Percentiles rank a stretch among this genome's conserved stretches.
phyloP scores from a whole-genome alignment of 2,888 invertebrate species.

The Opisthograptis luteolata region DNA sequence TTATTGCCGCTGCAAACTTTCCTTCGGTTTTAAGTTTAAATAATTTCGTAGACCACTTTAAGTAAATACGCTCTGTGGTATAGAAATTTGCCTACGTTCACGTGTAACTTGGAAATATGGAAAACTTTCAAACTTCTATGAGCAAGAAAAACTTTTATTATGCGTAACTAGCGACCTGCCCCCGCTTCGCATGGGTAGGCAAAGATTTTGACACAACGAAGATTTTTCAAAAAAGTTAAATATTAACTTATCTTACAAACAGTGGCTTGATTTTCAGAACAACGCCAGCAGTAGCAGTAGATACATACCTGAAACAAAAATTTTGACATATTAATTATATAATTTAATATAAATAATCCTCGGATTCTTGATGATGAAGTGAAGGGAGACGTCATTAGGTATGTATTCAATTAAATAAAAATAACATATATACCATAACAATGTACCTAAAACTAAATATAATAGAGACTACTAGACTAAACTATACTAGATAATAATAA shows the following conservation, averaged over 20 bases:
- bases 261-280: not conserved
- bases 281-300: not conserved
- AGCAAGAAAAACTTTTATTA: slow-evolving; percentile 4
- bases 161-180: no score
- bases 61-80: slow-evolving; percentile 50
- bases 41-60: slow-evolving; percentile 65
- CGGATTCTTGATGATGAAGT: not conserved
- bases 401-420: no score
- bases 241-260: no score
- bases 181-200: not conserved
- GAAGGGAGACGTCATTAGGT: no score
- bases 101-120: slow-evolving; percentile 22
- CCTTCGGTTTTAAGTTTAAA: slow-evolving; percentile 63
- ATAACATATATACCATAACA: no score
- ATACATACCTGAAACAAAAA: slow-evolving; percentile 18
- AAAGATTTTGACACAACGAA: no score
- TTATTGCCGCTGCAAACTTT: slow-evolving; percentile 65
- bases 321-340: not conserved
- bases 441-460: no score
- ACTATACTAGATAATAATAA: no score
- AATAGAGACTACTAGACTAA: no score
- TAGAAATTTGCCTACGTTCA: slow-evolving; percentile 21
- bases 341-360: no score
- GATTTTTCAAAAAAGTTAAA: no score
- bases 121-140: slow-evolving; percentile 14